These are phyloP conservation scores for Patella ulyssiponensis DNA, from an alignment of 2,888 invertebrate genomes.

Conservation along the genomic window DNA sequence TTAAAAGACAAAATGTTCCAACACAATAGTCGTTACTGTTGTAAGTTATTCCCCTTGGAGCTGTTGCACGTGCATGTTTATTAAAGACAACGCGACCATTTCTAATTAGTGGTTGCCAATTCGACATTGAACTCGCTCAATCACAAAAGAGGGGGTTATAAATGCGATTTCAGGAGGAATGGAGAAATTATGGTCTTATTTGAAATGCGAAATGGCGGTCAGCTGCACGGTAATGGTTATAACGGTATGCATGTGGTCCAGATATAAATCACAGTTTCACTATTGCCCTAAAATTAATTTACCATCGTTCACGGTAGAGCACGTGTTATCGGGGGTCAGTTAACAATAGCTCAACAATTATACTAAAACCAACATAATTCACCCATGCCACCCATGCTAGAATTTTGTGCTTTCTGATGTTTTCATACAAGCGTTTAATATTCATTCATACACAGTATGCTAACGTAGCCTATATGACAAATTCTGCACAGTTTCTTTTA, in stretches of 20 bases:
- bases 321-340: slow-evolving; percentile 1
- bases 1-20: neutral
- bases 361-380: no score
- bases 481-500: no score
- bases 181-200: neutral
- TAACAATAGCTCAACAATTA: neutral
- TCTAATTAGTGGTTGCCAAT: slow-evolving; percentile 2
- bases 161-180: neutral
- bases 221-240: no score
- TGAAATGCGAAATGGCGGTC: no score
- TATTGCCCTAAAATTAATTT: neutral
- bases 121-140: neutral
- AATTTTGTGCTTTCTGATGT: no score
- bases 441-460: no score
- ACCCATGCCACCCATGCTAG: no score
- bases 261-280: neutral
- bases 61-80: neutral
- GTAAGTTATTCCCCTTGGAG: slow-evolving; percentile 9
- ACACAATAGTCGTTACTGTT: neutral
- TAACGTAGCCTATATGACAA: no score
- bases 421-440: no score
- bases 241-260: neutral
- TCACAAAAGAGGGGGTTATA: slow-evolving; percentile 2
- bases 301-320: neutral
- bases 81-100: neutral